Percentiles rank a stretch among this genome's conserved stretches.
Evolutionary conservation across 2,797 vertebrate species (phyloP).

Genomic region (Tangara arthus): DNA sequence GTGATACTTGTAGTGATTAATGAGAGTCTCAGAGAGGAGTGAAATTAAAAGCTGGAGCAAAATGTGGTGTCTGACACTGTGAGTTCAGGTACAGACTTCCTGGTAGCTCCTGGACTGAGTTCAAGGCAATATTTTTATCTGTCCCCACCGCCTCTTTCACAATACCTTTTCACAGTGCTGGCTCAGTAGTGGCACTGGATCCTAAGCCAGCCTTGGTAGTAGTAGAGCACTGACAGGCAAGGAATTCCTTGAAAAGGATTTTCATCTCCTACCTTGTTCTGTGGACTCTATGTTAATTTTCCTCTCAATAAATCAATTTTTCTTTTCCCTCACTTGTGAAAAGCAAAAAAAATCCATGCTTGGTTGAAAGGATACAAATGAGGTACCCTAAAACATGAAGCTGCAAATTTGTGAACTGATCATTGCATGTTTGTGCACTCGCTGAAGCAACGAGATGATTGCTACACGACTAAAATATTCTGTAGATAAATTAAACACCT

Average conservation of each 20-base stretch:
- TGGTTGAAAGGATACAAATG: not conserved
- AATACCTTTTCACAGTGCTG: not conserved
- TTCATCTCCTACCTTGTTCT: not conserved
- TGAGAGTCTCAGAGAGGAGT: not conserved
- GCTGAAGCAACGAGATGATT: not conserved
- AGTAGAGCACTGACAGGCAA: not conserved
- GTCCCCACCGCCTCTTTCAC: not conserved
- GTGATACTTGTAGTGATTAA: not conserved
- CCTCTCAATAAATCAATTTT: not conserved
- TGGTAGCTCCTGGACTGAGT: not conserved
- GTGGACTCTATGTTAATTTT: not conserved
- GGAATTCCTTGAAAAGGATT: not conserved
- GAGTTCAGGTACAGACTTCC: not conserved
- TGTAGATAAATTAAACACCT: not conserved
- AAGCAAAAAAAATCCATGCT: not conserved
- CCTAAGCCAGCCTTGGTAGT: fast-evolving
- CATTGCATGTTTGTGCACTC: not conserved
- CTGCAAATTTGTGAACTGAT: not conserved
- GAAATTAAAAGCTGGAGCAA: not conserved
- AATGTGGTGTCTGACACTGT: not conserved
- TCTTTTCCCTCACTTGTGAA: not conserved
- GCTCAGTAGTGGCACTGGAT: not conserved
- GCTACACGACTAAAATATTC: not conserved
- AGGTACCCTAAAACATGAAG: not conserved
- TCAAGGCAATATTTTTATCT: not conserved